These are phyloP conservation scores for Leptura quadrifasciata DNA, from an alignment of 2,888 invertebrate species.

Conservation along the genomic window DNA sequence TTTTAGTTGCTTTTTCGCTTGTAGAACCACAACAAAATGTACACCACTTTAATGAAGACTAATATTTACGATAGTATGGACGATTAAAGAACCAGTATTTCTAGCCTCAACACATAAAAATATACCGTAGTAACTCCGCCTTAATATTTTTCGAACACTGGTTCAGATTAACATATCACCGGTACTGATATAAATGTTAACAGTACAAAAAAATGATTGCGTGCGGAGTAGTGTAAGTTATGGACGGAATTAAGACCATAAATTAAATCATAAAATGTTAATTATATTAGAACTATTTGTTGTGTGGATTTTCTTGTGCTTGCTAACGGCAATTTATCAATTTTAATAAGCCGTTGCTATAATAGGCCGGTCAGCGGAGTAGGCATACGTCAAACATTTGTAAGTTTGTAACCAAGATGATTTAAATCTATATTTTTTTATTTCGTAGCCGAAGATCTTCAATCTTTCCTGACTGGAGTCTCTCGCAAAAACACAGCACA, in stretches of 20 bases:
- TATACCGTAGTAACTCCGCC: not conserved
- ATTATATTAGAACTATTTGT: not conserved
- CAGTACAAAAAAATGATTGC: not conserved
- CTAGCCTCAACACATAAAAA: not conserved
- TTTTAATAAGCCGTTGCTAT: not conserved
- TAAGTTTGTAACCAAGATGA: no score
- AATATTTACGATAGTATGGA: conserved; percentile 7
- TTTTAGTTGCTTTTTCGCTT: not conserved
- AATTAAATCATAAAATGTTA: not conserved
- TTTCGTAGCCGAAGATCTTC: no score
- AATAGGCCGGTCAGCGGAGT: no score
- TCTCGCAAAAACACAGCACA: no score
- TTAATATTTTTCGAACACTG: not conserved
- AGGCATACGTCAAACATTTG: no score
- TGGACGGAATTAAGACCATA: not conserved
- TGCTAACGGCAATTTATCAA: conserved; percentile 1
- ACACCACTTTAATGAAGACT: not conserved
- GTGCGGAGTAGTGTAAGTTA: not conserved
- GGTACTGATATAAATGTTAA: conserved; percentile 3
- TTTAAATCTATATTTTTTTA: no score
- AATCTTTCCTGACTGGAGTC: no score
- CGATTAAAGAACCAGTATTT: conserved; percentile 9
- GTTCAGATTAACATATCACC: not conserved
- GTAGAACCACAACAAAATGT: conserved; percentile 1
- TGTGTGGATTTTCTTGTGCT: not conserved